These are phyloP conservation scores for Pterois miles DNA, from an alignment of 2,797 vertebrate genomes.

Conservation along the genomic window DNA sequence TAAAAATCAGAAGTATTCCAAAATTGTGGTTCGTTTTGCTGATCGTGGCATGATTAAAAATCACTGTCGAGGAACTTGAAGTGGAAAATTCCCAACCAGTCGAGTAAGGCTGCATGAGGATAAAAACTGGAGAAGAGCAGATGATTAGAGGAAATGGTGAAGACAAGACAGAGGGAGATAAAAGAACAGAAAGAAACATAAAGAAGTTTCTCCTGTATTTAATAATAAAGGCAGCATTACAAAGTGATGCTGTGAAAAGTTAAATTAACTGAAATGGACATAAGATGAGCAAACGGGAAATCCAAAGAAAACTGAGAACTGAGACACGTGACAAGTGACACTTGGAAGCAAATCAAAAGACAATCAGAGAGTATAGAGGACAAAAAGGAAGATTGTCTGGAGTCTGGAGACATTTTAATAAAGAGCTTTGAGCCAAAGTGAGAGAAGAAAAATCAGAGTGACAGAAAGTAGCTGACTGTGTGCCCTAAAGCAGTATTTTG, in stretches of 20 bases:
- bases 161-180: background rate
- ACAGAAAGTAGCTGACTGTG: background rate
- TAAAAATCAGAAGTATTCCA: background rate
- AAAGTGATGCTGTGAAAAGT: background rate
- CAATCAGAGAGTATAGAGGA: slow-evolving; percentile 1
- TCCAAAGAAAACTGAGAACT: background rate
- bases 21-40: background rate
- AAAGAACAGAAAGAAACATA: background rate
- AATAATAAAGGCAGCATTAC: background rate
- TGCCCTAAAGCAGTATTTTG: background rate
- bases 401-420: slow-evolving; percentile 13
- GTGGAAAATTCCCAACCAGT: slow-evolving; percentile 3
- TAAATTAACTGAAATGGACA: background rate
- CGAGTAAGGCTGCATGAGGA: background rate
- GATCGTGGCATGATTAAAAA: slow-evolving; percentile 12
- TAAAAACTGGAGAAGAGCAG: background rate
- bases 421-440: background rate
- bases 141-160: background rate
- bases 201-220: background rate
- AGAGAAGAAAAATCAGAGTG: background rate
- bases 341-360: slow-evolving; percentile 19
- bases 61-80: background rate
- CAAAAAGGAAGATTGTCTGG: slow-evolving; percentile 23
- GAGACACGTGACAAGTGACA: background rate
- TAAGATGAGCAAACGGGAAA: background rate